Evolutionary conservation across 2,113 vertebrate species (phyloP).

Genomic region (Promerops cafer): DNA sequence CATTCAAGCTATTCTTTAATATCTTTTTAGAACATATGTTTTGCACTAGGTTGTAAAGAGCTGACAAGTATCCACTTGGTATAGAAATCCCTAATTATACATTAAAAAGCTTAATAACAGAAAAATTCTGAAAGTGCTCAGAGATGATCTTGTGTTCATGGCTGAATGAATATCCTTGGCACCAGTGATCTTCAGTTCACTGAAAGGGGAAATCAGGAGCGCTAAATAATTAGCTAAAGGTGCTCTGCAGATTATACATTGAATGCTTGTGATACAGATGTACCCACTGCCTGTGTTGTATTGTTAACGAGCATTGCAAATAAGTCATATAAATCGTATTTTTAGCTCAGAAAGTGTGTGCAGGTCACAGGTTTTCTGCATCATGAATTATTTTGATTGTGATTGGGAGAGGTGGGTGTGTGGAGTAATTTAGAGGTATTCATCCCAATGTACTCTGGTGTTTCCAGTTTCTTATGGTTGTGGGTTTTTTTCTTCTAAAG

Average conservation of each 20-base stretch:
- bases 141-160: background rate
- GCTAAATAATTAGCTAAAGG: background rate
- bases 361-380: conserved; percentile 7
- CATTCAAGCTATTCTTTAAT: background rate
- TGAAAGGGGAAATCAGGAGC: background rate
- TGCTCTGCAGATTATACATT: background rate
- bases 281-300: background rate
- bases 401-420: background rate
- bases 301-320: conserved; percentile 12
- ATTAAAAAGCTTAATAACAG: conserved; percentile 16
- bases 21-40: background rate
- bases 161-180: conserved; percentile 48
- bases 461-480: background rate
- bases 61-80: background rate
- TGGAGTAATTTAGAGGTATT: conserved; percentile 17
- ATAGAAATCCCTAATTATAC: conserved; percentile 23
- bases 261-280: background rate
- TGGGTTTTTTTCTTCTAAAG: background rate
- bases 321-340: background rate
- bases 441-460: background rate
- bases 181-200: background rate
- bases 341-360: background rate
- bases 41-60: background rate
- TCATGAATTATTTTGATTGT: conserved; percentile 6
- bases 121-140: background rate